These are phyloP conservation scores for Xanthorhoe designata DNA, from an alignment of 2,888 invertebrate species.

Conservation along the genomic window DNA sequence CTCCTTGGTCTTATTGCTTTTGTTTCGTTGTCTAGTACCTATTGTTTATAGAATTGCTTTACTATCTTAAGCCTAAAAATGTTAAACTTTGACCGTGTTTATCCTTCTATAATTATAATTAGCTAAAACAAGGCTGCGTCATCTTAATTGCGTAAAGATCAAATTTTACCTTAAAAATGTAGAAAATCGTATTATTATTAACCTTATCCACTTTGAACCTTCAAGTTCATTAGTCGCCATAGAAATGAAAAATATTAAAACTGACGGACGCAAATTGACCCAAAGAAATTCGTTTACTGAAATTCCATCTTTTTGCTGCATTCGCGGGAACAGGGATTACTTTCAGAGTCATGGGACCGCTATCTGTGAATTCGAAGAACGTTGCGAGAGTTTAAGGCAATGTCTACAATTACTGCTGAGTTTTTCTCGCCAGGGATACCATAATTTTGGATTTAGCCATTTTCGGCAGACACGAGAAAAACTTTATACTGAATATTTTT, in stretches of 20 bases:
- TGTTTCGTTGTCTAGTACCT: slow-evolving; percentile 12
- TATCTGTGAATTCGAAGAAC: slow-evolving; percentile 24
- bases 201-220: not conserved
- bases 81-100: too few relatives aligned
- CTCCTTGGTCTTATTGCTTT: slow-evolving; percentile 14
- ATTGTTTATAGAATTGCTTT: too few relatives aligned
- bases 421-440: too few relatives aligned
- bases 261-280: slow-evolving; percentile 25
- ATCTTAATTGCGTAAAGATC: too few relatives aligned
- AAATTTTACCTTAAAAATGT: not conserved
- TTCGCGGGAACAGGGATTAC: slow-evolving; percentile 44
- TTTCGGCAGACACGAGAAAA: too few relatives aligned
- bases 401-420: not conserved
- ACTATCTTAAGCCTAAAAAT: not conserved
- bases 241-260: slow-evolving; percentile 25
- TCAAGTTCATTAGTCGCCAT: slow-evolving; percentile 6
- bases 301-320: slow-evolving; percentile 39
- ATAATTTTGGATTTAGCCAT: too few relatives aligned
- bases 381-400: slow-evolving; percentile 8
- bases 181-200: not conserved
- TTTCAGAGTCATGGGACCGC: slow-evolving; percentile 22
- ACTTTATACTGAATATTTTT: too few relatives aligned
- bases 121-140: too few relatives aligned
- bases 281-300: slow-evolving; percentile 22
- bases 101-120: too few relatives aligned